Evolutionary conservation across 2,797 vertebrate species (phyloP).

Genomic region (Phylloscopus collybita): DNA sequence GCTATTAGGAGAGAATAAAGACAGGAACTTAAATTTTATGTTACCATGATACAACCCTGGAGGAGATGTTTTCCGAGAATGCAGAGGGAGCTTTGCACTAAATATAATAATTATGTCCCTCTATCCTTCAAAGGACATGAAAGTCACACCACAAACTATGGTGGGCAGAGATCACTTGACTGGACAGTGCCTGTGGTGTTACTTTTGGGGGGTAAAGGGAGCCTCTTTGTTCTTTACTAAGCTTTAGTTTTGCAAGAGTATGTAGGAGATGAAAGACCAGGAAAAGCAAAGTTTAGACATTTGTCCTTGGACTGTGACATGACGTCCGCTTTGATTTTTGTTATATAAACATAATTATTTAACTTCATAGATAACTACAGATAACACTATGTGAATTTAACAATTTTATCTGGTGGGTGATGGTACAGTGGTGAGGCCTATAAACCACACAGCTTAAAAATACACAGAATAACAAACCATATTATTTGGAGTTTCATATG

Average conservation of each 20-base stretch:
- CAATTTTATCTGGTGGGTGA: neutral
- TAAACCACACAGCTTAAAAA: neutral
- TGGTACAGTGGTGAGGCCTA: neutral
- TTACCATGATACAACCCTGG: neutral
- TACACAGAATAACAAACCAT: neutral
- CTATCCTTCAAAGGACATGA: neutral
- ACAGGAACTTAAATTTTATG: slow-evolving; percentile 26
- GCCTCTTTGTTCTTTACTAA: neutral
- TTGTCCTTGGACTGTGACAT: slow-evolving; percentile 5
- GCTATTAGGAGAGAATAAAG: slow-evolving; percentile 39
- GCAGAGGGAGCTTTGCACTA: neutral
- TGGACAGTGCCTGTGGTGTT: neutral
- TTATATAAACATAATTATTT: slow-evolving; percentile 35
- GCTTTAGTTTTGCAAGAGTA: slow-evolving; percentile 11
- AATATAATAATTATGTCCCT: neutral
- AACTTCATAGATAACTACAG: slow-evolving; percentile 13
- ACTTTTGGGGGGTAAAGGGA: neutral
- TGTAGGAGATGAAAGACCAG: slow-evolving; percentile 26
- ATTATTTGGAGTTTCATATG: neutral
- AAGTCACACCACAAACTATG: neutral
- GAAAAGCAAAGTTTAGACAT: slow-evolving; percentile 35
- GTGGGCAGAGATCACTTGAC: neutral
- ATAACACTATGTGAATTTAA: neutral
- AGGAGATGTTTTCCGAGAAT: slow-evolving; percentile 25
- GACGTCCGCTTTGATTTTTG: slow-evolving; percentile 43